Evolutionary conservation across 2,113 vertebrate genomes (phyloP), one percentile per base, ranked within the genome.

Genomic region (Dunckerocampus dactyliophorus): DNA sequence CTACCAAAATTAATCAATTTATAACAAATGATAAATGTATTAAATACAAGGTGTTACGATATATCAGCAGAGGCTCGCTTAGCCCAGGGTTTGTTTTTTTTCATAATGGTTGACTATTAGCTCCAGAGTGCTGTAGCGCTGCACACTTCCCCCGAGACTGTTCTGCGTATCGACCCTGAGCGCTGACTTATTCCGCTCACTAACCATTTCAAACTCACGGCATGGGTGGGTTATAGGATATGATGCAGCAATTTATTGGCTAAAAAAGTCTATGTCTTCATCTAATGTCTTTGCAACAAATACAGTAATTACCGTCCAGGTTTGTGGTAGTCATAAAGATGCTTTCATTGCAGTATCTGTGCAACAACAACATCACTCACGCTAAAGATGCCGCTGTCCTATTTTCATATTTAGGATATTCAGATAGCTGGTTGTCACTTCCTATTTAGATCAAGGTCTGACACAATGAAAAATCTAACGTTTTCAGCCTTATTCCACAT

Each of bases 41-140:
- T n/a, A 68, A 77, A 81, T 65, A 80, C 76, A 79, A 80, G 72
- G 61, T 66, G 56, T 67, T 77, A 64, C 71, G 53, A 81, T 80
- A 71, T 82, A 28, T 82, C 75, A 82, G 69, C 69, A 28, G 52
- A 68, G 68, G 67, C 63, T 71, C 60, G 42, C 55, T 64, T 60
- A 63, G 75, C 39, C n/a, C n/a, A n/a, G 5, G 24, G 24, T 45
- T 54, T 65, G 65, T 53, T 77, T 85, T 84, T 83, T 84, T 83
- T 82, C 82, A 84, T 82, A 82, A 82, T 63, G 65, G 47, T 75
- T 65, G 70, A 71, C 70, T 74, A 63, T 72, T 75, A 77, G 75
- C 77, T 74, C 79, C 66, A 28, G 66, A 81, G 77, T 79, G 82
- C 70, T 79, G 67, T 69, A 70, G 71, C 16, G 1, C 56, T 57